Evolutionary conservation across 1,140 invertebrate species (phyloP), one percentile per base, ranked within the genome.

Genomic region (Hylaeus anthracinus): DNA sequence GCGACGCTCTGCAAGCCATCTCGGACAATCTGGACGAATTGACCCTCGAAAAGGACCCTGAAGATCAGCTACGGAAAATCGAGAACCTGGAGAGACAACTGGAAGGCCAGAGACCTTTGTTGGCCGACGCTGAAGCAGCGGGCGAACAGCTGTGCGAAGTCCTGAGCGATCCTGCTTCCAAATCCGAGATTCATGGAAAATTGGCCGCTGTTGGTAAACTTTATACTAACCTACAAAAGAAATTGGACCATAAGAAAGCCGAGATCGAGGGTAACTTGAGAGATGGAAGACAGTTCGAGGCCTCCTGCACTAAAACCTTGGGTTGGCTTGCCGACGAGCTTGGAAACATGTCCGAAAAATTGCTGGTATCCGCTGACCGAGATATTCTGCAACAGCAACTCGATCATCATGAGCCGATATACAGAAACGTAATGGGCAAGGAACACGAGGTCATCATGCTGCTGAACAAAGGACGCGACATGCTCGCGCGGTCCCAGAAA

Each of bases 401-500:
- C 55, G 96, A 96, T 83, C 95, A 97, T 72, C 98, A 98, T 90
- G 97, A 98, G 92, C 97, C 97, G 1, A 94, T 98, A 26, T 98
- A 98, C 90, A 95, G 97, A 78, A 97, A 98, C 88, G 96, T 98
- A 1, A 96, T 98, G 93, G 95, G 96, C 71, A 96, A 98, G 81
- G 98, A 99, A 90, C 98, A 98, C 88, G 98, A 99, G 94, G 96
- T 99, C 0, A 98, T 98, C 81, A 98, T 98, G 97, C 94, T 99
- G 4, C 92, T 99, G 37, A 98, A 98, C 88, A 98, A 98, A 93
- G 98, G 98, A 83, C 94, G 96, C 75, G 97, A 97, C 85, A 94
- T 97, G 77, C 88, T 97, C 2, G 92, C 95, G 1, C 95, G 95
- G 73, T 95, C 95, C 1, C 91, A 93, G 71, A 94, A 91, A 87